Evolutionary conservation across 2,113 vertebrate species (phyloP).

Genomic region (Thymallus thymallus): DNA sequence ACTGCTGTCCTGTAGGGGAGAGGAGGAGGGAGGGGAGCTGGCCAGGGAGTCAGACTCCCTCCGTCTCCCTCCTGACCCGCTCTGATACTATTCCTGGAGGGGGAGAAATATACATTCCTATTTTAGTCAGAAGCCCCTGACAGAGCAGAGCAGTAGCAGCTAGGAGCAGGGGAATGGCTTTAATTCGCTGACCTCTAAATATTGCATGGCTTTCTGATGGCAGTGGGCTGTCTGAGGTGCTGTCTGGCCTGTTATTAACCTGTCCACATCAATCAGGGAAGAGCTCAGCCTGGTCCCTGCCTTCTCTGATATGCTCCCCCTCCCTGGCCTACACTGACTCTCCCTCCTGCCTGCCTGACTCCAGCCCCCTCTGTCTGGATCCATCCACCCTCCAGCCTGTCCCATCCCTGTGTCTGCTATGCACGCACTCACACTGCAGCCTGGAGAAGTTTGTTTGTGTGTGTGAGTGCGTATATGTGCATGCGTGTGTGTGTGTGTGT

Average conservation of each 20-base stretch:
- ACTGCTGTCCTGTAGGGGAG: neutral
- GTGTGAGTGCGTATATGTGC: constrained; percentile 28
- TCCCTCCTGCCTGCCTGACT: constrained; percentile 17
- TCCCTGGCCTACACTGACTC: neutral
- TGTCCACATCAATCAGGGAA: constrained; percentile 80
- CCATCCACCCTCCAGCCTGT: neutral
- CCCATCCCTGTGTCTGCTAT: neutral
- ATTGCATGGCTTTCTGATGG: constrained; percentile 79
- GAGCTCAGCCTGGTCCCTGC: constrained; percentile 51
- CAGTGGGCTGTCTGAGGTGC: constrained; percentile 67
- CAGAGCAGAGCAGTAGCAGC: constrained; percentile 22
- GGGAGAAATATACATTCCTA: constrained; percentile 62
- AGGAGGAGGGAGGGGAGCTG: constrained; percentile 3
- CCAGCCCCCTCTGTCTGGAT: constrained; percentile 3
- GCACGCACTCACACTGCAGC: neutral
- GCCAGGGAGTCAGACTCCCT: constrained; percentile 9
- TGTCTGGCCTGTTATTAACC: constrained; percentile 74
- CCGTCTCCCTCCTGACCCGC: constrained; percentile 13
- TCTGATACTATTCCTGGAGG: constrained; percentile 13
- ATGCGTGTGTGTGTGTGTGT: neutral
- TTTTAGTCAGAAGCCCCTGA: constrained; percentile 59
- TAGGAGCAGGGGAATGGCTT: constrained; percentile 55
- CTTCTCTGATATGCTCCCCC: neutral
- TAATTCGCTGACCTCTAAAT: constrained; percentile 74
- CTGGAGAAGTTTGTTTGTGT: neutral